These are phyloP conservation scores for Taxidea taxus DNA, from an alignment of 2,113 vertebrate genomes.

Conservation along the genomic window DNA sequence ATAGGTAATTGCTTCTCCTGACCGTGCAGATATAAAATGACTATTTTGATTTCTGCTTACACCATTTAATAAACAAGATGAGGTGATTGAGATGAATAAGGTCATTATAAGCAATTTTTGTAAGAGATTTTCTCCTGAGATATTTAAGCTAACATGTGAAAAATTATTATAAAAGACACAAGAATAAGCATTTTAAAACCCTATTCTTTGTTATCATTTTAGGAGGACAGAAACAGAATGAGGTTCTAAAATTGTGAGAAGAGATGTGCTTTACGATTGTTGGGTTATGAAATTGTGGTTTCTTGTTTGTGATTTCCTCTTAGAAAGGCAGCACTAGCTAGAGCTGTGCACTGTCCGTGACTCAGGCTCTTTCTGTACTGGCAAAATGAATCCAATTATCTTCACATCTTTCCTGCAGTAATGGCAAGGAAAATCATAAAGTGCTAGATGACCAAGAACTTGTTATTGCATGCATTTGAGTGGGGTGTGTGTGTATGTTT, in stretches of 20 bases:
- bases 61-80: not conserved
- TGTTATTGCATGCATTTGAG: not conserved
- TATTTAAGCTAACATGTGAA: conserved; percentile 34
- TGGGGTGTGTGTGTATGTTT: not conserved
- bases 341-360: not conserved
- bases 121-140: not conserved
- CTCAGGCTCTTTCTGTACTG: not conserved
- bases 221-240: not conserved
- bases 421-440: not conserved
- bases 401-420: not conserved
- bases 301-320: conserved; percentile 39
- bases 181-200: not conserved
- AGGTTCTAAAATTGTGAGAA: conserved; percentile 30
- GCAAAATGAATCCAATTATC: not conserved
- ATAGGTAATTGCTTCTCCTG: not conserved
- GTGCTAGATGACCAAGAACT: not conserved
- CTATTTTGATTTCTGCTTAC: not conserved
- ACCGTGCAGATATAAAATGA: not conserved
- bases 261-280: not conserved
- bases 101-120: not conserved
- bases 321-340: not conserved
- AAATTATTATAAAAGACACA: conserved; percentile 22
- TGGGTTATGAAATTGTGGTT: not conserved
- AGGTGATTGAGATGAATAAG: not conserved
- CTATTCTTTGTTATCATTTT: not conserved